Percentiles rank a stretch among this genome's conserved stretches.
Evolutionary conservation across 30 jellyfish, hydroid and myxozoan genomes (phyloP).

Genomic region (Catostylus mosaicus): DNA sequence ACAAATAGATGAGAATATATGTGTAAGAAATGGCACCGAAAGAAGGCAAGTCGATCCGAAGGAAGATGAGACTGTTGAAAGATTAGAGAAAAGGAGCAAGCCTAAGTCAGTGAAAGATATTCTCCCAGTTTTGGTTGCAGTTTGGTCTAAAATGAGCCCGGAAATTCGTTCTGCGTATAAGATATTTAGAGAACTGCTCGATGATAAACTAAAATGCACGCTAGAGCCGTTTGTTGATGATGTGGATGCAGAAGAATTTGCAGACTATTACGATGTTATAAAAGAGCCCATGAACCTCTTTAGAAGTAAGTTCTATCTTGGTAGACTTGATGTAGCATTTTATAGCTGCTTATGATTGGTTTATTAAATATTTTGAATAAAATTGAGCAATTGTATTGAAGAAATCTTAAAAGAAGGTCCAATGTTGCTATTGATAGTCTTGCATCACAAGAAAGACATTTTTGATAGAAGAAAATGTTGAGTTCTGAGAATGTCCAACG

Average conservation of each 20-base stretch:
- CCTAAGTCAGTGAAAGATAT: slow-evolving; percentile 42
- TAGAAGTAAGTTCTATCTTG: slow-evolving; percentile 62
- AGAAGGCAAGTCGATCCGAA: background rate
- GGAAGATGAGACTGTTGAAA: background rate
- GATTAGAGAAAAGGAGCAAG: slow-evolving; percentile 21
- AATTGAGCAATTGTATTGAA: slow-evolving; percentile 17
- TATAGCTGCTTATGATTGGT: slow-evolving; percentile 26
- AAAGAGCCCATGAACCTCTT: slow-evolving; percentile 73
- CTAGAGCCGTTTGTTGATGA: slow-evolving; percentile 69
- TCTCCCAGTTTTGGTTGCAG: slow-evolving; percentile 67
- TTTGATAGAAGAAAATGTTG: background rate
- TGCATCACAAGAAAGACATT: slow-evolving; percentile 23
- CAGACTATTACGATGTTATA: slow-evolving; percentile 66
- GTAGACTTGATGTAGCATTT: slow-evolving; percentile 44
- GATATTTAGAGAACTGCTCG: slow-evolving; percentile 73
- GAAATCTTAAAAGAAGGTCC: background rate
- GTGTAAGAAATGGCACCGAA: background rate
- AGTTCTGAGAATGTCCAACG: background rate
- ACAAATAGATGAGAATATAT: background rate
- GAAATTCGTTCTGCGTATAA: slow-evolving; percentile 86
- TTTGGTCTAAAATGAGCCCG: slow-evolving; percentile 58
- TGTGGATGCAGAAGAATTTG: slow-evolving; percentile 49
- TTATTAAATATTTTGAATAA: too few relatives aligned
- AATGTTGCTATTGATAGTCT: slow-evolving; percentile 10
- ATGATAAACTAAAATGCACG: slow-evolving; percentile 61